phyloP scores from a whole-genome alignment of 1,140 invertebrate genomes.

The Drosophila burlai region DNA sequence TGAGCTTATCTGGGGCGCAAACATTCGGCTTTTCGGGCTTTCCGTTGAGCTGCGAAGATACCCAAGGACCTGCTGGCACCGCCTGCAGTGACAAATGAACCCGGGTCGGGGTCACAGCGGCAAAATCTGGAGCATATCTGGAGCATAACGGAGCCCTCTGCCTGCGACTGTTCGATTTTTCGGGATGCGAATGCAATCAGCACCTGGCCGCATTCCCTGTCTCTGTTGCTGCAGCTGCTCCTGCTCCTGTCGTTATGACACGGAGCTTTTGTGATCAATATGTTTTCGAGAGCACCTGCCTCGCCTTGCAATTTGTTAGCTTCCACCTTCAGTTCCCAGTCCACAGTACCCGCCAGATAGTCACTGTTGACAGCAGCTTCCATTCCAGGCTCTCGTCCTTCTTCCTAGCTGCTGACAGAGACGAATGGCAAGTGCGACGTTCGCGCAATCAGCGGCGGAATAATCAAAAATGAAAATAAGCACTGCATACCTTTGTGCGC shows the following conservation, averaged over 20 bases:
- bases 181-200: conserved; percentile 58
- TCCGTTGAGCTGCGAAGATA: conserved; percentile 39
- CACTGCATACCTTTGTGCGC: conserved; percentile 57
- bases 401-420: conserved; percentile 48
- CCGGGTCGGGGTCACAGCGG: conserved; percentile 25
- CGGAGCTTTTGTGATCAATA: conserved; percentile 59
- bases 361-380: conserved; percentile 32
- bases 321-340: conserved; percentile 4
- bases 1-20: conserved; percentile 69
- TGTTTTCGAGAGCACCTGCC: conserved; percentile 50
- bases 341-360: conserved; percentile 18
- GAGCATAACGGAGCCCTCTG: conserved; percentile 34
- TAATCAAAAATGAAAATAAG: conserved; percentile 66
- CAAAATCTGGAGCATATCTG: conserved; percentile 30
- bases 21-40: conserved; percentile 33
- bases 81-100: conserved; percentile 47
- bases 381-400: neutral
- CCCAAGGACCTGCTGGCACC: conserved; percentile 13
- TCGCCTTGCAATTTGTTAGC: conserved; percentile 51
- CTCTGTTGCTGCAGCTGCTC: neutral
- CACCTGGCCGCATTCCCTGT: conserved; percentile 46
- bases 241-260: conserved; percentile 41
- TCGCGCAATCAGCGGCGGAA: conserved; percentile 42
- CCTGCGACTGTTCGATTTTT: conserved; percentile 36
- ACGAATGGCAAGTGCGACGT: conserved; percentile 52